Conservation (phyloP, 2,113 vertebrate genomes). For the Atractosteus spatula region DNA sequence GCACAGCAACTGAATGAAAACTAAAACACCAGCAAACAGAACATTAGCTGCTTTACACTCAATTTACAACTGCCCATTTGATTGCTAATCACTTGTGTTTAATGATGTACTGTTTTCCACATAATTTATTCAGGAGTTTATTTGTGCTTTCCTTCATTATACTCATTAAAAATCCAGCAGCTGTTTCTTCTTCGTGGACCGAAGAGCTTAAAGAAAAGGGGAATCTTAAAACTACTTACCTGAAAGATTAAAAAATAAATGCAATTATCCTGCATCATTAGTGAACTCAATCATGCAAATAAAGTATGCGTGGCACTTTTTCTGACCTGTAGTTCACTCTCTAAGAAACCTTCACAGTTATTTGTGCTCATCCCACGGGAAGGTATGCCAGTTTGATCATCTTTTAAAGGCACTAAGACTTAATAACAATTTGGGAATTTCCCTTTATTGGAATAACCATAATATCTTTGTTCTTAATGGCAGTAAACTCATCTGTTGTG, state of each 20-base stretch:
- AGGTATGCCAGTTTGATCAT: neutral
- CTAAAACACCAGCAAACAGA: too few species aligned
- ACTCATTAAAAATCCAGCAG: too few species aligned
- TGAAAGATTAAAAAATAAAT: neutral
- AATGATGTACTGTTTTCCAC: too few species aligned
- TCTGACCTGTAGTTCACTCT: neutral
- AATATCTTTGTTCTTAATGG: slow-evolving; percentile 34
- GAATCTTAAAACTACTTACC: too few species aligned
- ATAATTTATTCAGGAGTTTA: too few species aligned
- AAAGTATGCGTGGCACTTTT: neutral
- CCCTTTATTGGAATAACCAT: slow-evolving; percentile 31
- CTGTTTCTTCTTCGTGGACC: too few species aligned
- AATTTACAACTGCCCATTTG: too few species aligned
- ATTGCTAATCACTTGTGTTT: too few species aligned
- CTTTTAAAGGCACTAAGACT: slow-evolving; percentile 12
- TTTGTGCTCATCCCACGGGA: slow-evolving; percentile 25
- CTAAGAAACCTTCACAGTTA: slow-evolving; percentile 27
- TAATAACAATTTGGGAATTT: slow-evolving; percentile 30
- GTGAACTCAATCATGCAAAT: neutral
- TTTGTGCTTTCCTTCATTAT: too few species aligned
- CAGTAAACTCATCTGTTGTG: slow-evolving; percentile 33
- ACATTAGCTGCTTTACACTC: too few species aligned
- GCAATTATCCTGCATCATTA: slow-evolving; percentile 1
- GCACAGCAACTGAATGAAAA: too few species aligned
- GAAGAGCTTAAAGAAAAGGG: too few species aligned